Base-by-base conservation (phyloP, 2,113 vertebrate species). In the Daboia siamensis region DNA sequence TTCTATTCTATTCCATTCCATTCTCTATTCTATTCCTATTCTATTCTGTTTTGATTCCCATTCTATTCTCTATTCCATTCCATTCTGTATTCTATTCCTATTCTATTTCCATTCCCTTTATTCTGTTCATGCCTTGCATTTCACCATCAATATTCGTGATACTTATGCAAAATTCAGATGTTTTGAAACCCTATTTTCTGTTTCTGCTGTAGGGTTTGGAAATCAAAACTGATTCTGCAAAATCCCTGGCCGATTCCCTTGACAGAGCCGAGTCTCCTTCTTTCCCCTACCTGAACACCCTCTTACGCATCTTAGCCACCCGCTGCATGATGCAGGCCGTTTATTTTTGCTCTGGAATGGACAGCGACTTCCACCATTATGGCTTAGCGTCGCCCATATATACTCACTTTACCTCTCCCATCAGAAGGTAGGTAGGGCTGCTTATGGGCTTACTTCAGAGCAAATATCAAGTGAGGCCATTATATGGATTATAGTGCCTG, bases 241-340 rank as follows among this genome's bases (percentile, higher is more conserved):
- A 99, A 93, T 98, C 98, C 13, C 96, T 99, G 94, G 99, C 99
- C 1, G 99, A 99, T 92, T 99, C 99, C 12, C 97, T 99, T 48
- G 99, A 99, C 93, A 95, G 80, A 91, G 98, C 99, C 1, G 98
- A 97, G 85, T 97, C 97, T 90, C 96, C 98, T 3, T 86, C 94
- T 0, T 99, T 99, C 90, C 97, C 98, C 0, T 99, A 99, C 94
- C 97, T 99, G 51, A 99, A 99, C 94, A 99, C 98, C 0, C 96
- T 99, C 5, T 93, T 99, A 95, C 97, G 99, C 91, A 99, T 99
- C 97, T 95, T 99, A 94, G 95, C 99, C 91, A 99, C 99, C 52
- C 99, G 99, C 92, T 99, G 99, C 97, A 99, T 99, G 99, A 99
- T 99, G 99, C 99, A 99, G 95, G 99, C 99, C 0, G 98, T 99